Evolutionary conservation across 2,113 vertebrate genomes (phyloP).

Genomic region (Sylvietta virens): DNA sequence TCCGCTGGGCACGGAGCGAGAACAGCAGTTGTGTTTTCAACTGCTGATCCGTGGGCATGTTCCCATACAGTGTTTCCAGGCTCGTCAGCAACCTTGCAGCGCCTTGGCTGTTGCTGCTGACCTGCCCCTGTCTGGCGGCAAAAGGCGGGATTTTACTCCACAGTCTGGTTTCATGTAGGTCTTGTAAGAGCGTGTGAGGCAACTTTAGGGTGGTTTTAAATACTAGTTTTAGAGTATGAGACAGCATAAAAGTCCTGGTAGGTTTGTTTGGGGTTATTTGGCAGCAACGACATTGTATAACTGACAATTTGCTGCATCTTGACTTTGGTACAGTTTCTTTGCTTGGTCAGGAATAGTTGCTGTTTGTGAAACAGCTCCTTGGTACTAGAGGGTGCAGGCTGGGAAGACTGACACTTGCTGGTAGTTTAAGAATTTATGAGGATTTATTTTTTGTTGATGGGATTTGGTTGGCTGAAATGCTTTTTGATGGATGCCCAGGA

Average conservation of each 20-base stretch:
- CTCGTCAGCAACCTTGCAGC: background rate
- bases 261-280: background rate
- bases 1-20: accelerated
- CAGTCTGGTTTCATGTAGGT: background rate
- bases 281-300: background rate
- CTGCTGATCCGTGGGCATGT: background rate
- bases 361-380: background rate
- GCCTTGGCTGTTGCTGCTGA: background rate
- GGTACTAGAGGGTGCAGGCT: background rate
- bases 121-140: background rate
- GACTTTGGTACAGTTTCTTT: background rate
- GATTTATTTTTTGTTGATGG: background rate
- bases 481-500: background rate
- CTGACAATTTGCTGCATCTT: background rate
- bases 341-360: background rate
- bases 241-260: background rate
- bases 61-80: background rate
- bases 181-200: background rate
- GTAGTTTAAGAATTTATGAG: background rate
- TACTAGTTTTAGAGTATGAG: background rate
- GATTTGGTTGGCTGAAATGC: background rate
- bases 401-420: background rate
- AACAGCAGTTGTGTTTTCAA: background rate
- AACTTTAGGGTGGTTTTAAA: background rate
- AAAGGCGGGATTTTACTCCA: background rate